Base-by-base conservation (phyloP, 2,888 invertebrate genomes). In the Trichogramma dendrolimi region DNA sequence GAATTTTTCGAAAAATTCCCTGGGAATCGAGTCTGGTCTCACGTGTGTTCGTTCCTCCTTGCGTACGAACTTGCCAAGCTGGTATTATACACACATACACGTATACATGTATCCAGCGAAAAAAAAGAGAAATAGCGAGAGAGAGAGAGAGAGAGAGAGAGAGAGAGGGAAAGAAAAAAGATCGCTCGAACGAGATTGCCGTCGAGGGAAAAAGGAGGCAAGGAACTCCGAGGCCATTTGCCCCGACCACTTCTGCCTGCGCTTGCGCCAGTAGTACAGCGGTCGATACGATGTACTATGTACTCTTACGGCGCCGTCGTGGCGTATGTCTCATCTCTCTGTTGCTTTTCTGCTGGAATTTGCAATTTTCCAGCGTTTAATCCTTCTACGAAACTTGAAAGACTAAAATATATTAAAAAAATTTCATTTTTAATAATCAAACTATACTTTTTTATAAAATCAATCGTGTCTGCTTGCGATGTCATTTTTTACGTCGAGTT, bases 241-340 rank as follows among this genome's bases (percentile, higher is more conserved):
- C 72, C 74, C 74, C 72, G 27, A 27, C 27, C 27, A 27, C 27
- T 27, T 27, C 27, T 27, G 27, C 27, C 27, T 27, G 27, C 27
- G 27, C 27, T 27, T 27, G 27, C 27, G 27, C 27, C 27, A 27
- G 27, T 27, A 11, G 70, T 62, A 70, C 69, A 69, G 72, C 75
- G 75, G 74, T 75, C 75, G 75, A 75, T 75, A 75, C 71, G 53
- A 71, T 60, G 61, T 62, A 27, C 27, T 27, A 27, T 27, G 27
- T 27, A 27, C 67, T 69, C 60, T 48, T 43, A 58, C 53, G 4
- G 41, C 60, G 64, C 62, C 27, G 27, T 27, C 27, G 27, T 27
- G 27, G 27, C 27, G 27, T 27, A 27, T 27, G 27, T 27, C 27
- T 27, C 27, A 27, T 27, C 27, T 27, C 27, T 27, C 27, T 27